Evolutionary conservation across 2,888 invertebrate genomes (phyloP).

Genomic region (Caenorhabditis auriculariae): DNA sequence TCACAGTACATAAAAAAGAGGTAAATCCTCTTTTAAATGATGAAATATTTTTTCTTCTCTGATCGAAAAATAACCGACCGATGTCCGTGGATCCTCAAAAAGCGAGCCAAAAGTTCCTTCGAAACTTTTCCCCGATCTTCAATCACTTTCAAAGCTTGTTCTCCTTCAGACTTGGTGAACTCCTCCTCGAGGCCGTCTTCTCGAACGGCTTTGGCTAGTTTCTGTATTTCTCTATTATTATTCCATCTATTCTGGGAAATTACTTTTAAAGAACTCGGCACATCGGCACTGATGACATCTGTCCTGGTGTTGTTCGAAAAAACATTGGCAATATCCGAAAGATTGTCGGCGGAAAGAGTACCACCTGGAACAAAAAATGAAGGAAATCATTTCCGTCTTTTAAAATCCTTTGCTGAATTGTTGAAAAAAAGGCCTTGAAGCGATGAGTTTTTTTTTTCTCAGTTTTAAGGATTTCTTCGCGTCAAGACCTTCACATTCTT

Average conservation of each 20-base stretch:
- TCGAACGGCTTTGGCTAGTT: slow-evolving; percentile 43
- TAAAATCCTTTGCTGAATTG: neutral
- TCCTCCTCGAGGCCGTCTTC: slow-evolving; percentile 30
- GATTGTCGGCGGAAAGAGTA: slow-evolving; percentile 73
- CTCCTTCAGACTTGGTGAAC: slow-evolving; percentile 37
- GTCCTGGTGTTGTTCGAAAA: slow-evolving; percentile 71
- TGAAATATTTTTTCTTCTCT: too few species aligned
- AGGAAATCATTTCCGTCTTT: neutral
- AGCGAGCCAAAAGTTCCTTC: slow-evolving; percentile 68
- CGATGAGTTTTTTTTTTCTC: too few species aligned
- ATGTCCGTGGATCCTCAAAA: slow-evolving; percentile 76
- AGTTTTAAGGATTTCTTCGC: too few species aligned
- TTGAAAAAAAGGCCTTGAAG: too few species aligned
- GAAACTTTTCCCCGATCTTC: slow-evolving; percentile 19
- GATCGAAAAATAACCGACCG: too few species aligned
- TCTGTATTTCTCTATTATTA: slow-evolving; percentile 18
- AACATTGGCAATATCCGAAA: slow-evolving; percentile 74
- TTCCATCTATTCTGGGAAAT: neutral
- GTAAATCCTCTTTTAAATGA: neutral
- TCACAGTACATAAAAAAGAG: neutral
- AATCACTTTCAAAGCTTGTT: slow-evolving; percentile 42
- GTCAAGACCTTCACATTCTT: too few species aligned
- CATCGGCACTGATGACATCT: slow-evolving; percentile 77
- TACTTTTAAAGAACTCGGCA: slow-evolving; percentile 70
- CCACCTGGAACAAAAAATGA: slow-evolving; percentile 38